These are phyloP conservation scores for Nipponia nippon DNA, from an alignment of 2,113 vertebrate species.

Conservation along the genomic window DNA sequence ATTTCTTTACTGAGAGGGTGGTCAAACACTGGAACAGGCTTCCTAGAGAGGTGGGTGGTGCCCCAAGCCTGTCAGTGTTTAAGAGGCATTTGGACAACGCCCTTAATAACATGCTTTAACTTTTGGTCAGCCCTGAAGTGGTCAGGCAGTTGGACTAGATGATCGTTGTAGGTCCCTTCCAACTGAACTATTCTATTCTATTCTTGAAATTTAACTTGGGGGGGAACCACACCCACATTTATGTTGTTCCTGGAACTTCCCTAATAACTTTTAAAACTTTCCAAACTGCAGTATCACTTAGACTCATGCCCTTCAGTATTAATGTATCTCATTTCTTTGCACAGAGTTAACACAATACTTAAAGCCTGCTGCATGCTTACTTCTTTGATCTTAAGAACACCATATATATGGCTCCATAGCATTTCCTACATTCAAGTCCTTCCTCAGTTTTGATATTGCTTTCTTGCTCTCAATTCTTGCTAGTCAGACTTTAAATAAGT, in stretches of 20 bases:
- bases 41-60: neutral
- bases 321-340: neutral
- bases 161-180: neutral
- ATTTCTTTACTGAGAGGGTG: neutral
- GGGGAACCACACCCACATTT: neutral
- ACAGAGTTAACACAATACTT: neutral
- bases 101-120: neutral
- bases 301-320: neutral
- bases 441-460: neutral
- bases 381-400: neutral
- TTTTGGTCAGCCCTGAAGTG: neutral
- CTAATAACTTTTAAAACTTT: neutral
- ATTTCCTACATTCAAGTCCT: neutral
- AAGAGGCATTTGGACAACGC: neutral
- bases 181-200: neutral
- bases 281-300: neutral
- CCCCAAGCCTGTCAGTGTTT: neutral
- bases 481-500: neutral
- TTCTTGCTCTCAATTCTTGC: neutral
- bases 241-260: constrained; percentile 4
- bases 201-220: neutral
- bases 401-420: neutral
- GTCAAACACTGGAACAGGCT: neutral
- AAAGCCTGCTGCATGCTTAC: neutral
- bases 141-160: neutral